Conservation (phyloP, 2,888 invertebrate species). For the Podabrus alpinus region DNA sequence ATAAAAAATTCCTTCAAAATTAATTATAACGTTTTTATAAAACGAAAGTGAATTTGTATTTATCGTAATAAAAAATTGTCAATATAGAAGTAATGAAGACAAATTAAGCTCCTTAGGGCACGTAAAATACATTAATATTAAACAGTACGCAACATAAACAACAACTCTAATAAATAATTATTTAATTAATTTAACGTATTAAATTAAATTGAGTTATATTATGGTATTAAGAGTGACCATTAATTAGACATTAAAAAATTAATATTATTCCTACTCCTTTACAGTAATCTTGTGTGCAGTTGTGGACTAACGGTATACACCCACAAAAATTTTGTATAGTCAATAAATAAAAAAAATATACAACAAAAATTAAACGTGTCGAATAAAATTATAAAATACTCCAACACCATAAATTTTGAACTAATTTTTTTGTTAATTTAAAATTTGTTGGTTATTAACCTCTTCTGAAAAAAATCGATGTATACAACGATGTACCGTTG, state of each 20-base stretch:
- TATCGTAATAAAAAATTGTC: background rate
- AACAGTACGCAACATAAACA: background rate
- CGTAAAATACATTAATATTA: background rate
- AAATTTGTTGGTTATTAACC: slow-evolving; percentile 1
- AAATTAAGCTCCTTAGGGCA: background rate
- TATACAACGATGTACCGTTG: background rate
- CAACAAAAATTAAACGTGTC: background rate
- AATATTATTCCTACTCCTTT: background rate
- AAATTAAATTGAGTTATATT: background rate
- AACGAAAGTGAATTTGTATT: background rate
- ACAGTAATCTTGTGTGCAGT: background rate
- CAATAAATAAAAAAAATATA: slow-evolving; percentile 11
- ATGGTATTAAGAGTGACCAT: background rate
- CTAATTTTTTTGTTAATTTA: background rate
- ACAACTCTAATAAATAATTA: background rate
- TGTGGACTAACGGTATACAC: slow-evolving; percentile 6
- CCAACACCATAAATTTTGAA: slow-evolving; percentile 2
- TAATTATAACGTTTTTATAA: background rate
- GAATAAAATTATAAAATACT: background rate
- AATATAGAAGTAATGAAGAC: background rate
- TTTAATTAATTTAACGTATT: background rate
- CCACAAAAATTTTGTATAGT: slow-evolving; percentile 3
- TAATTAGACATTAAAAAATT: background rate
- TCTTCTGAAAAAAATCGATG: background rate
- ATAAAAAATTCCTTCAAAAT: background rate